These are phyloP conservation scores for Turritopsis dohrnii DNA, from an alignment of 30 jellyfish, hydroid and myxozoan genomes.

Conservation along the genomic window DNA sequence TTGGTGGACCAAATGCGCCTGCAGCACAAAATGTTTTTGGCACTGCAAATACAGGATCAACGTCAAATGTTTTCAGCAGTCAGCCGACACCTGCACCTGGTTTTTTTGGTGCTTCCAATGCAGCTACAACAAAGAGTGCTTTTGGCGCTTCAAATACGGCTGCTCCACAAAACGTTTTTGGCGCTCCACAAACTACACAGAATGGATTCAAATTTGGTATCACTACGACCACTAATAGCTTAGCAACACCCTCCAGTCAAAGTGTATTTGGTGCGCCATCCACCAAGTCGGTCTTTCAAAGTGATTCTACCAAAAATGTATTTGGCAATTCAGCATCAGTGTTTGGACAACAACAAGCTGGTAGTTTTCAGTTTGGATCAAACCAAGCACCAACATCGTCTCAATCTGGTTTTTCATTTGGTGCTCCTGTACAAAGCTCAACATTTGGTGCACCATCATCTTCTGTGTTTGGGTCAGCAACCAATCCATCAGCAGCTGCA, in stretches of 20 bases:
- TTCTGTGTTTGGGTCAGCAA: not conserved
- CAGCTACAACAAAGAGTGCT: not conserved
- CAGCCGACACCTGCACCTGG: not conserved
- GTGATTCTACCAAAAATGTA: not conserved
- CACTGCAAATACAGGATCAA: not conserved
- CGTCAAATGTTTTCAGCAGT: not conserved
- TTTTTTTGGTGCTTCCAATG: not conserved
- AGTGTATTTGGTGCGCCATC: slow-evolving; percentile 8
- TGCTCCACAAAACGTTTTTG: not conserved
- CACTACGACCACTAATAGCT: not conserved
- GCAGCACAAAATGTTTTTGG: not conserved
- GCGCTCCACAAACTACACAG: not conserved
- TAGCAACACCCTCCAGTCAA: not conserved
- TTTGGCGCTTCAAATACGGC: not conserved
- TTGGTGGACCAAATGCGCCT: not conserved
- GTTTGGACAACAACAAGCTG: slow-evolving; percentile 1
- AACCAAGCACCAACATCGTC: not conserved
- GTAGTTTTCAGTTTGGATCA: slow-evolving; percentile 14
- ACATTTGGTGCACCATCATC: not conserved
- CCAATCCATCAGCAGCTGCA: not conserved
- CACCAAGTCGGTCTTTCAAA: not conserved
- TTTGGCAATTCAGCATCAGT: not conserved
- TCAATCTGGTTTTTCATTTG: not conserved
- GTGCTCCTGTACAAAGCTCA: not conserved
- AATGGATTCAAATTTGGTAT: not conserved